Evolutionary conservation across 2,888 invertebrate genomes (phyloP).

Genomic region (Cyclophora punctaria): DNA sequence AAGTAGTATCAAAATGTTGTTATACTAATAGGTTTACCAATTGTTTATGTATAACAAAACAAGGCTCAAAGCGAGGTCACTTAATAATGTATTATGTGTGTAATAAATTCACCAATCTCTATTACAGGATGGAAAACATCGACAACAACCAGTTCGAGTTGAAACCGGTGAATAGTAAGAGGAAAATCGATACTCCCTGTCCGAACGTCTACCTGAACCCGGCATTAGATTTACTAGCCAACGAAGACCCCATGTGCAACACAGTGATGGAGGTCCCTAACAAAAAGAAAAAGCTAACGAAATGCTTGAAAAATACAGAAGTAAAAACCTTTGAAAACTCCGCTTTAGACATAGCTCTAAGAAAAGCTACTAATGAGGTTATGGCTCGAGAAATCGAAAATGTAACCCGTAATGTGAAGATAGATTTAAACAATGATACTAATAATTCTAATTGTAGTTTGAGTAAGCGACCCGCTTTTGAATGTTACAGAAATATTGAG

Average conservation of each 20-base stretch:
- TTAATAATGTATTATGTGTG: background rate
- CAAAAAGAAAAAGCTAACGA: constrained; percentile 57
- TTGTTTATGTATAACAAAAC: background rate
- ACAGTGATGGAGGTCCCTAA: constrained; percentile 62
- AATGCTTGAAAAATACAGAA: constrained; percentile 38
- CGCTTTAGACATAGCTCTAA: constrained; percentile 56
- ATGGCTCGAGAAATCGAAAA: constrained; percentile 57
- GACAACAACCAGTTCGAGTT: constrained; percentile 69
- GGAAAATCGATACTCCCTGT: constrained; percentile 52
- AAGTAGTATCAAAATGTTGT: background rate
- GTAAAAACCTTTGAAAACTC: constrained; percentile 58
- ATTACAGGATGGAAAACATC: constrained; percentile 43
- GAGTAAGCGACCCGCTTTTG: background rate
- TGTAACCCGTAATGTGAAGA: constrained; percentile 48
- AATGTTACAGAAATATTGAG: no score
- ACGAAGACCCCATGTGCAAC: constrained; percentile 68
- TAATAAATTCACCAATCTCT: constrained; percentile 17
- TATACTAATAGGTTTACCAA: background rate
- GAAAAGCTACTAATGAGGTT: constrained; percentile 53
- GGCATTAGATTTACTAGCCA: constrained; percentile 58
- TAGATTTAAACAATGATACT: background rate
- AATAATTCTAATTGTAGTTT: background rate
- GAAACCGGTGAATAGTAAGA: constrained; percentile 48
- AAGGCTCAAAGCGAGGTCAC: background rate
- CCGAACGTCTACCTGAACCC: constrained; percentile 63